Evolutionary conservation across 2,888 invertebrate genomes (phyloP), one percentile per base, ranked within the genome.

Genomic region (Elaeidobius kamerunicus): DNA sequence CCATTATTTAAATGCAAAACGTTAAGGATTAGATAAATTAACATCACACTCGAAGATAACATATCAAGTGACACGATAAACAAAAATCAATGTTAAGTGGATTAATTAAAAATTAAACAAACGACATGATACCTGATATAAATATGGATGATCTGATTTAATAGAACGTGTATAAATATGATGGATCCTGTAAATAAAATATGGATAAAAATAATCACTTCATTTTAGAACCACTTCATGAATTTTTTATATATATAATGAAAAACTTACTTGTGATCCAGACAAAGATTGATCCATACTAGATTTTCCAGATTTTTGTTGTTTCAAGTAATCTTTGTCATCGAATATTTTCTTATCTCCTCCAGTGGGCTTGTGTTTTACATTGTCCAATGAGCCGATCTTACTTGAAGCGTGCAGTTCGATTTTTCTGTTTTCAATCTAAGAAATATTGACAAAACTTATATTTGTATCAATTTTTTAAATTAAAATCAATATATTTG

Each of bases 311-410:
- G 72, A 69, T 55, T 63, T 65, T 35, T 79, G 80, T 78, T 91
- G 90, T 76, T 87, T 88, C 73, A 91, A 81, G 78, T 92, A 92
- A 59, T 88, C 88, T 77, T 88, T 91, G 76, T 92, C 92, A 72
- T 92, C 90, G 74, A 91, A 92, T 69, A 93, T 93, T 79, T 92
- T 94, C 76, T 90, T 88, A 63, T 92, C 91, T 40, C 95, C 95
- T 57, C 95, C 95, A 23, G 92, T 90, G 52, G 95, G 92, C 77
- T 82, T 89, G 78, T 95, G 88, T 73, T 86, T 88, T 64, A 93
- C 83, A 76, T 93, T 93, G 75, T 92, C 91, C 79, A 91, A 70
- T 50, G 93, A 93, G 64, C 93, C 93, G 64, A 95, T 80, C 77
- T 93, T 92, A 76, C 94, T 91, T 75, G 88, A 85, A 61, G 88